Conservation (phyloP, 2,888 invertebrate genomes). For the Diarsia dahlii region DNA sequence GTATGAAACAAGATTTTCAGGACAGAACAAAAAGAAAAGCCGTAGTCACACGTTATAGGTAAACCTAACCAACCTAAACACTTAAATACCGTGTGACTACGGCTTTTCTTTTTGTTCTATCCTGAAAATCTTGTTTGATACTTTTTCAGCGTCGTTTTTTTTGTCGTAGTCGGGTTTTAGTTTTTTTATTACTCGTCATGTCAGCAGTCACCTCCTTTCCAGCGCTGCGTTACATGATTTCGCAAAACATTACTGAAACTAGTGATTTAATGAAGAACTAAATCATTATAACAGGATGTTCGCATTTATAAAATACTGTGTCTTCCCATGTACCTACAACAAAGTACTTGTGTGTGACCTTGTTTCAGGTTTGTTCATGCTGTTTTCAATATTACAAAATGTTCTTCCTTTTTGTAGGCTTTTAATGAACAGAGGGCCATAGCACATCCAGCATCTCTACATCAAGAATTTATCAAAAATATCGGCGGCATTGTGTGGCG, state of each 20-base stretch:
- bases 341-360: background rate
- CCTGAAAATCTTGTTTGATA: too few relatives aligned
- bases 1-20: too few relatives aligned
- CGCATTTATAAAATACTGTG: background rate
- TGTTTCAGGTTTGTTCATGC: background rate
- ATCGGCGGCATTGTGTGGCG: conserved; percentile 62
- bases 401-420: background rate
- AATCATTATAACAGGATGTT: background rate
- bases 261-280: background rate
- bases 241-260: background rate
- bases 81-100: too few relatives aligned
- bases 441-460: conserved; percentile 49
- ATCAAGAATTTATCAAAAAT: conserved; percentile 51
- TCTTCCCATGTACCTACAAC: background rate
- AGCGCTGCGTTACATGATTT: too few relatives aligned
- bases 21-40: too few relatives aligned
- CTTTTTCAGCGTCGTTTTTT: too few relatives aligned
- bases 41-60: too few relatives aligned
- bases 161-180: too few relatives aligned
- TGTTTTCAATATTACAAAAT: background rate
- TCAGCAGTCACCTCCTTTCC: too few relatives aligned
- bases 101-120: too few relatives aligned
- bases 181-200: too few relatives aligned
- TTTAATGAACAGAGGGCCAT: background rate
- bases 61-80: too few relatives aligned